Conservation (phyloP, 2,888 invertebrate genomes). For the Leptinotarsa juncta region DNA sequence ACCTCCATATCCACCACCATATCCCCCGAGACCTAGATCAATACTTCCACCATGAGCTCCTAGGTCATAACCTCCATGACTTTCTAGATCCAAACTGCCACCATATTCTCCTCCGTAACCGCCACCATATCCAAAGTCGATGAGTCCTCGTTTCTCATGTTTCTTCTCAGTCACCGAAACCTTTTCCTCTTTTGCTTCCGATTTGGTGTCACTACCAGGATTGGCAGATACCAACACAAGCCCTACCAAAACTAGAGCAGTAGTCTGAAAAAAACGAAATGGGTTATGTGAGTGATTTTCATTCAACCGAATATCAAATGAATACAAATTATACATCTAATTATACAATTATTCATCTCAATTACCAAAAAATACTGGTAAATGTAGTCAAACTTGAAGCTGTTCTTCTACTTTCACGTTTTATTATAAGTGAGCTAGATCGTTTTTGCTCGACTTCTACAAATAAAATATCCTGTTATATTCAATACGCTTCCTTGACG, state of each 20-base stretch:
- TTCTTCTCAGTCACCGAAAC: slow-evolving; percentile 57
- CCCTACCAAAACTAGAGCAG: slow-evolving; percentile 60
- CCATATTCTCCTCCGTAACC: slow-evolving; percentile 50
- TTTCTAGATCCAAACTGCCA: slow-evolving; percentile 45
- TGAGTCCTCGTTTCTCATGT: slow-evolving; percentile 58
- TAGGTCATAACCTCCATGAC: slow-evolving; percentile 30
- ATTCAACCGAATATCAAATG: too few species aligned
- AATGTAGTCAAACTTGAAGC: too few species aligned
- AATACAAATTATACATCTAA: too few species aligned
- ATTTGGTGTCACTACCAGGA: slow-evolving; percentile 55
- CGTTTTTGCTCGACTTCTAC: too few species aligned
- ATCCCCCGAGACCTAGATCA: slow-evolving; percentile 43
- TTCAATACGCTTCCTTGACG: too few species aligned
- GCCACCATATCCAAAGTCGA: slow-evolving; percentile 57
- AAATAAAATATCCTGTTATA: too few species aligned
- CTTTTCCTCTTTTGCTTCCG: slow-evolving; percentile 52
- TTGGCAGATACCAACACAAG: slow-evolving; percentile 60
- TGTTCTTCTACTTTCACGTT: too few species aligned
- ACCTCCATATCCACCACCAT: slow-evolving; percentile 35
- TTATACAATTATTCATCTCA: too few species aligned
- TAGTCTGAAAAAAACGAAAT: slow-evolving; percentile 56
- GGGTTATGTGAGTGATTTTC: too few species aligned
- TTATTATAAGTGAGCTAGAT: too few species aligned
- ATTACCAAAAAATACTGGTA: too few species aligned
- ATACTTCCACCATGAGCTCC: slow-evolving; percentile 49